Conservation (phyloP, 2,113 vertebrate species). For the Corydoras maculifer region DNA sequence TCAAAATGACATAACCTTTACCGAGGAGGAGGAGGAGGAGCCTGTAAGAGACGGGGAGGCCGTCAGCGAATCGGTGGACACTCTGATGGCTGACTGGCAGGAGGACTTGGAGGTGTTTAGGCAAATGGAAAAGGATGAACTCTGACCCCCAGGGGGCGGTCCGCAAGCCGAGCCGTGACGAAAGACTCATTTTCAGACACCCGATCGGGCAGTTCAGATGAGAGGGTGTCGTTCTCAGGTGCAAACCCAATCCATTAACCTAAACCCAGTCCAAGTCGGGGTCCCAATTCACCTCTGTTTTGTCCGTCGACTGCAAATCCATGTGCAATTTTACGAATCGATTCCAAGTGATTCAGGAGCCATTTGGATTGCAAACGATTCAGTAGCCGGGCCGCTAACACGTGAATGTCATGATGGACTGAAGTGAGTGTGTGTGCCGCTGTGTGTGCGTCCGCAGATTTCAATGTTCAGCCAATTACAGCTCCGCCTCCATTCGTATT, state of each 20-base stretch:
- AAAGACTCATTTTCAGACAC: not conserved
- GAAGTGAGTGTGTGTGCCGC: too few species aligned
- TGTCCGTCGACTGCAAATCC: too few species aligned
- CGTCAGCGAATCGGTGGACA: conserved; percentile 74
- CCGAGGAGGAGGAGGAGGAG: conserved; percentile 46
- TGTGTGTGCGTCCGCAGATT: too few species aligned
- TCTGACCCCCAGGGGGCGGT: conserved; percentile 67
- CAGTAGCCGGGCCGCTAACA: too few species aligned
- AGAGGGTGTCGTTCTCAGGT: conserved; percentile 35
- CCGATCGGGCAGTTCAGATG: conserved; percentile 5
- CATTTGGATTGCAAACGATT: too few species aligned
- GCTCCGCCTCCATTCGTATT: too few species aligned
- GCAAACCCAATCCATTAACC: not conserved
- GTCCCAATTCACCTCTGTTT: not conserved
- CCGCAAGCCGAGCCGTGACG: conserved; percentile 18
- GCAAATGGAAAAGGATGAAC: conserved; percentile 98
- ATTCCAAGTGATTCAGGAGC: not conserved
- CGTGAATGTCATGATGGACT: not conserved
- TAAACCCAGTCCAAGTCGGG: not conserved
- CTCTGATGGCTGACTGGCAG: conserved; percentile 92
- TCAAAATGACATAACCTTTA: conserved; percentile 31
- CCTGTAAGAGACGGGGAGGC: conserved; percentile 46
- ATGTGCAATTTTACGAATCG: not conserved
- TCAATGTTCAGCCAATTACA: too few species aligned
- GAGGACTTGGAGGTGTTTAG: conserved; percentile 97